Base-by-base conservation (phyloP, 2,797 vertebrate species). In the Cynopterus sphinx region DNA sequence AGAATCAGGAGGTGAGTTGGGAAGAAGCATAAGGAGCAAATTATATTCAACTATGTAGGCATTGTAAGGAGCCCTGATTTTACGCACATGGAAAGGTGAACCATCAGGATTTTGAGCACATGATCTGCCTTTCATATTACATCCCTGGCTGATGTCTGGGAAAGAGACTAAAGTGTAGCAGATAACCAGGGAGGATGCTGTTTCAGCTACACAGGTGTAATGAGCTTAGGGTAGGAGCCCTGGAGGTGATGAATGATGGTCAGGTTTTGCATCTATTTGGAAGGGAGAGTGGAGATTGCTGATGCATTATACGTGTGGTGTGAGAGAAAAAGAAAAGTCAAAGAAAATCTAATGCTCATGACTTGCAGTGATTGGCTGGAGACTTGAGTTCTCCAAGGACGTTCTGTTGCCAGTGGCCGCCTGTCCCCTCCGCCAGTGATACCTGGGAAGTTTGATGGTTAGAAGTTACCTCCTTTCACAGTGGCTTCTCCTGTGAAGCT, bases 181-280 rank as follows among this genome's bases (percentile, higher is more conserved):
- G 63, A 26, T 0, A 2, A 55, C 74, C 59, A 21, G 8, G 19
- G 22, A 65, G 41, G 17, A 26, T 3, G 61, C 19, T 57, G 0
- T 36, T 51, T 28, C 7, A 24, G n/a, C 24, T 3, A 6, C 1
- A 17, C 21, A 6, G 13, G 21, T 2, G 10, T 21, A 22, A 0
- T 7, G 16, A 39, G 17, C n/a, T 24, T 24, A 6, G 36, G 12
- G 10, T 6, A 2, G 55, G 6, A 10, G 61, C 39, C 1, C 0
- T 5, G 51, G n/a, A 5, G 5, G 43, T 21, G 17, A 15, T 1
- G 17, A 16, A 15, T 22, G 24, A 33, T 1, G 0, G 17, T 11
- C n/a, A 3, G 43, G 4, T 21, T 10, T 65, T 6, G 4, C 17
- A 0, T 12, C 1, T 1, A 4, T 33, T 46, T 15, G 10, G 59